Base-by-base conservation (phyloP, 1,140 invertebrate genomes). In the Popillia japonica region DNA sequence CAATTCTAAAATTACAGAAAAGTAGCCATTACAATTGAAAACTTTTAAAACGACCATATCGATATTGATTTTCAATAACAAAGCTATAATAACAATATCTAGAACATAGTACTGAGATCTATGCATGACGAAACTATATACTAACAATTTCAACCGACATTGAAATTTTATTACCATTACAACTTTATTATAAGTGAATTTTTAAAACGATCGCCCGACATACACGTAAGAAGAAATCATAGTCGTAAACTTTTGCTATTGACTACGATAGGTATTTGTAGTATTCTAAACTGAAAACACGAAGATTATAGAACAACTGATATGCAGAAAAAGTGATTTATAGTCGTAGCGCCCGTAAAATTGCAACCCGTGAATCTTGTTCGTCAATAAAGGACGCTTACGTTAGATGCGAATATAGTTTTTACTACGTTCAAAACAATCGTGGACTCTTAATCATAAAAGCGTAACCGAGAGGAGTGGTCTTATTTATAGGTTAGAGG, bases 351-450 rank as follows among this genome's bases (percentile, higher is more conserved):
- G 44, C 11, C 44, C 44, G 44, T 48, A 48, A 48, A 48, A 48
- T 48, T 4, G 44, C 44, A 48, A 48, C 44, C 44, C 44, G 44
- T 48, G 44, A 48, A 48, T 48, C 44, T 48, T 48, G 0, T n/a
- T 48, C 44, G 44, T 48, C 44, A 48, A 48, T 48, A 48, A 48
- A 48, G 44, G 44, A 48, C 44, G 44, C 44, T 48, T n/a, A 48
- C 44, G 44, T 48, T 14, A 48, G 44, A 48, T 48, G 11, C 11
- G 17, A 48, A 48, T 48, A 48, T 48, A 48, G 44, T 48, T 48
- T 48, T 48, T 48, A 48, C 44, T 48, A n/a, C 44, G 44, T 48
- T 48, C 44, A 48, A 48, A 48, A 48, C 44, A 48, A 48, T 48
- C 44, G 10, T n/a, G 44, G 44, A 48, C n/a, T 9, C 44, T 48